Percentiles rank a stretch among this genome's conserved stretches.
Evolutionary conservation across 1,140 invertebrate genomes (phyloP).

Genomic region (Drosophila lowei): DNA sequence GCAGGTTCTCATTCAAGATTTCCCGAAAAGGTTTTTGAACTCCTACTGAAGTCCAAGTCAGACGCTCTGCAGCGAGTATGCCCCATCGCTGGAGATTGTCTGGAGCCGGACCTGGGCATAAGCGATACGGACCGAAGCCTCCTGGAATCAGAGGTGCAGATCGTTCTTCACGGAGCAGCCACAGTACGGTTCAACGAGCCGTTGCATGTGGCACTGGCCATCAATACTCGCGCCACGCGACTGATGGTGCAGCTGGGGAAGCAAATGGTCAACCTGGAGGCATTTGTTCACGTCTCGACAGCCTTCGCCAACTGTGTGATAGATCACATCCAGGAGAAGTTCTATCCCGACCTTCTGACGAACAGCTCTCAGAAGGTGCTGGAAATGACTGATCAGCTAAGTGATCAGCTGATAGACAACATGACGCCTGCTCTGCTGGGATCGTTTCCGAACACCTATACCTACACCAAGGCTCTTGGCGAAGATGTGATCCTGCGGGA

Average conservation of each 20-base stretch:
- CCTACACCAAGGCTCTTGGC: slow-evolving; percentile 91
- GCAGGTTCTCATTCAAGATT: no score
- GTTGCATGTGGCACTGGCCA: slow-evolving; percentile 85
- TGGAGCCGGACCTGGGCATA: slow-evolving; percentile 87
- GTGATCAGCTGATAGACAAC: slow-evolving; percentile 85
- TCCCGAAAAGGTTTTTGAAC: slow-evolving; percentile 32
- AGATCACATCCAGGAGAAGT: slow-evolving; percentile 86
- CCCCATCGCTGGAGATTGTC: slow-evolving; percentile 85
- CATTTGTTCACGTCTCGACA: slow-evolving; percentile 88
- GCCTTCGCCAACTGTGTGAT: slow-evolving; percentile 88
- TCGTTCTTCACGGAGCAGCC: slow-evolving; percentile 94
- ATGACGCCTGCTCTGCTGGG: slow-evolving; percentile 87
- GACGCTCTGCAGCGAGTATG: slow-evolving; percentile 20
- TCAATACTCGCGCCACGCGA: slow-evolving; percentile 86
- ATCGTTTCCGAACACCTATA: slow-evolving; percentile 92
- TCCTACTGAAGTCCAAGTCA: slow-evolving; percentile 15
- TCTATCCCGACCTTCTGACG: slow-evolving; percentile 87
- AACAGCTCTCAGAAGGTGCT: slow-evolving; percentile 88
- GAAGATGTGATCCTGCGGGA: slow-evolving; percentile 88
- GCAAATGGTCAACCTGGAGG: slow-evolving; percentile 87
- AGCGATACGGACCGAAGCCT: slow-evolving; percentile 84
- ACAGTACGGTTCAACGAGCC: slow-evolving; percentile 92
- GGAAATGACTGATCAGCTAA: slow-evolving; percentile 82
- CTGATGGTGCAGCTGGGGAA: slow-evolving; percentile 84
- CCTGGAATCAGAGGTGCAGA: slow-evolving; percentile 83